A percentile compares a stretch with the other conserved stretches of the same genome.
Conservation (phyloP, 2,888 invertebrate genomes). For the Lagria hirta region DNA sequence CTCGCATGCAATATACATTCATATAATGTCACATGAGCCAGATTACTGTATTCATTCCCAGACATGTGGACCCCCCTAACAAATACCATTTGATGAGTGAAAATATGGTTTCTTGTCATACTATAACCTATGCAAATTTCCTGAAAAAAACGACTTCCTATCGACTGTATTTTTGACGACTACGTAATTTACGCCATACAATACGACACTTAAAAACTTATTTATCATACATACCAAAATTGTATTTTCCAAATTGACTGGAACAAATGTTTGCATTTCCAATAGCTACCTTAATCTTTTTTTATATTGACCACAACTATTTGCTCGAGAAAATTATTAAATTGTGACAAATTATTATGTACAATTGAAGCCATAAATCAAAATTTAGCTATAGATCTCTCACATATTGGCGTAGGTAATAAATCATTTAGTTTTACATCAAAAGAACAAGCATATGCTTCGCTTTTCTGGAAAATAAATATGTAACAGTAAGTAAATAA, state of each 20-base stretch:
- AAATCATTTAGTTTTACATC: too few species aligned
- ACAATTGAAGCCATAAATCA: too few species aligned
- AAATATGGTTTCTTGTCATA: slow-evolving; percentile 51
- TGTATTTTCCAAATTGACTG: slow-evolving; percentile 9
- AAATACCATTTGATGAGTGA: slow-evolving; percentile 52
- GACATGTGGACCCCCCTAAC: slow-evolving; percentile 48
- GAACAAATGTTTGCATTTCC: slow-evolving; percentile 20
- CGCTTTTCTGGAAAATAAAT: too few species aligned
- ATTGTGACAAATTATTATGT: too few species aligned
- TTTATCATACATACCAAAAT: slow-evolving; percentile 18
- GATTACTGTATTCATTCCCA: slow-evolving; percentile 52
- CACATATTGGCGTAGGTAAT: too few species aligned
- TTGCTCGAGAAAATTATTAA: too few species aligned
- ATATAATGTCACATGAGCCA: slow-evolving; percentile 51
- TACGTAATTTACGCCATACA: slow-evolving; percentile 12
- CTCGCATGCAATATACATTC: slow-evolving; percentile 49
- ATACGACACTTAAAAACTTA: slow-evolving; percentile 22
- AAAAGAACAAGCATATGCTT: too few species aligned
- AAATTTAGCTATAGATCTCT: too few species aligned
- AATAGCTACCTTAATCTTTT: too few species aligned
- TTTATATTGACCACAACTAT: too few species aligned
- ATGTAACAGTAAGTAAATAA: too few species aligned
- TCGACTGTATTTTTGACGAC: slow-evolving; percentile 14
- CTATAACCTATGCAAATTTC: slow-evolving; percentile 49
- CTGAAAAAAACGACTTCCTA: slow-evolving; percentile 33